Evolutionary conservation across 2,888 invertebrate genomes (phyloP).

Genomic region (Amphimallon solstitiale): DNA sequence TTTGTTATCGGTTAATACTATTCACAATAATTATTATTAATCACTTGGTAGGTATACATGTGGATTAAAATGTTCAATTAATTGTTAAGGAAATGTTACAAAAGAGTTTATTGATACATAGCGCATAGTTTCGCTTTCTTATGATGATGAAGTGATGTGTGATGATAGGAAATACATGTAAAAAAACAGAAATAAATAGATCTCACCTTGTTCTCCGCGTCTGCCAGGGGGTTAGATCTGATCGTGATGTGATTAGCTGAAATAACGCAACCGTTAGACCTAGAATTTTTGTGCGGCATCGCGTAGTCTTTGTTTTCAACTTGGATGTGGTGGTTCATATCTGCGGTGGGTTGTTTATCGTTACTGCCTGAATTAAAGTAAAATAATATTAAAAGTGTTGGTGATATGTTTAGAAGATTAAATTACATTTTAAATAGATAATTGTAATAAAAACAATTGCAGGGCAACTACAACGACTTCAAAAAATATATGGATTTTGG

Average conservation of each 20-base stretch:
- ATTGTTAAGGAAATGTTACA: slow-evolving; percentile 16
- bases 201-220: slow-evolving; percentile 74
- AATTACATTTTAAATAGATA: no score
- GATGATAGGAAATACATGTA: slow-evolving; percentile 37
- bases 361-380: slow-evolving; percentile 46
- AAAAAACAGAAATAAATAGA: slow-evolving; percentile 51
- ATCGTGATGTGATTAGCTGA: slow-evolving; percentile 70
- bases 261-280: slow-evolving; percentile 59
- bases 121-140: slow-evolving; percentile 4
- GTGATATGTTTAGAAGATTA: no score
- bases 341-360: slow-evolving; percentile 58
- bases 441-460: no score
- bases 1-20: no score
- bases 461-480: no score
- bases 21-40: no score
- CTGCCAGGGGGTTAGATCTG: slow-evolving; percentile 79
- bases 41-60: no score
- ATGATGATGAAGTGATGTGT: slow-evolving; percentile 8
- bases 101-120: slow-evolving; percentile 11
- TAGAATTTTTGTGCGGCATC: slow-evolving; percentile 55
- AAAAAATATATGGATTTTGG: no score
- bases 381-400: no score
- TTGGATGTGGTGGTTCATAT: slow-evolving; percentile 59
- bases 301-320: slow-evolving; percentile 60
- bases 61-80: no score